phyloP scores from a whole-genome alignment of 2,113 vertebrate species.

The Chamaea fasciata region DNA sequence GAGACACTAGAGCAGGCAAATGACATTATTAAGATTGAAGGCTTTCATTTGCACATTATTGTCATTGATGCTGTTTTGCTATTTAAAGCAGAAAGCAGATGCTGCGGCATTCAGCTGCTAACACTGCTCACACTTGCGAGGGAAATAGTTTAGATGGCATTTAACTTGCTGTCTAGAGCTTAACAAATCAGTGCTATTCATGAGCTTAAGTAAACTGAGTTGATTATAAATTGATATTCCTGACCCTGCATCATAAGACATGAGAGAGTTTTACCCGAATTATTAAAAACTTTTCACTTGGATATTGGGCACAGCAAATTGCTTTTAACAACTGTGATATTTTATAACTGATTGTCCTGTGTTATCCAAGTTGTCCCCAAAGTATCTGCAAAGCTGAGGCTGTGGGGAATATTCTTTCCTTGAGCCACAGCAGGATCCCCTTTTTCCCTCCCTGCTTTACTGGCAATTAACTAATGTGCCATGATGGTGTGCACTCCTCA shows the following conservation, averaged over 20 bases:
- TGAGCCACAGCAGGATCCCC: background rate
- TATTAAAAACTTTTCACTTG: slow-evolving; percentile 17
- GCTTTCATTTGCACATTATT: background rate
- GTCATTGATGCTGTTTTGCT: background rate
- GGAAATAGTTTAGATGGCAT: background rate
- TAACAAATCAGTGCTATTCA: slow-evolving; percentile 32
- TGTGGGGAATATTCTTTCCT: background rate
- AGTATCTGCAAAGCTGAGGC: background rate
- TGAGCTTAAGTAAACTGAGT: slow-evolving; percentile 13
- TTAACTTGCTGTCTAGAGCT: slow-evolving; percentile 2
- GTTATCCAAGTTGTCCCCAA: background rate
- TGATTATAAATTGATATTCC: slow-evolving; percentile 35
- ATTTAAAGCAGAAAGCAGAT: background rate
- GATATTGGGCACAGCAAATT: background rate
- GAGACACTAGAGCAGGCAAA: background rate
- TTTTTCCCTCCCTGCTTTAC: slow-evolving; percentile 20
- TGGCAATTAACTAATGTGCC: background rate
- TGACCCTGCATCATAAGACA: slow-evolving; percentile 16
- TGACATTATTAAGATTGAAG: background rate
- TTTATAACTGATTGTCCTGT: background rate
- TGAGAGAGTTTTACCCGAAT: background rate
- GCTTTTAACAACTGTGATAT: background rate
- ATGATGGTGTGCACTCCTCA: background rate
- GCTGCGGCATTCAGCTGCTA: background rate
- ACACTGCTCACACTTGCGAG: background rate